phyloP scores from a whole-genome alignment of 1,140 invertebrate species.

The Dufourea novaeangliae region DNA sequence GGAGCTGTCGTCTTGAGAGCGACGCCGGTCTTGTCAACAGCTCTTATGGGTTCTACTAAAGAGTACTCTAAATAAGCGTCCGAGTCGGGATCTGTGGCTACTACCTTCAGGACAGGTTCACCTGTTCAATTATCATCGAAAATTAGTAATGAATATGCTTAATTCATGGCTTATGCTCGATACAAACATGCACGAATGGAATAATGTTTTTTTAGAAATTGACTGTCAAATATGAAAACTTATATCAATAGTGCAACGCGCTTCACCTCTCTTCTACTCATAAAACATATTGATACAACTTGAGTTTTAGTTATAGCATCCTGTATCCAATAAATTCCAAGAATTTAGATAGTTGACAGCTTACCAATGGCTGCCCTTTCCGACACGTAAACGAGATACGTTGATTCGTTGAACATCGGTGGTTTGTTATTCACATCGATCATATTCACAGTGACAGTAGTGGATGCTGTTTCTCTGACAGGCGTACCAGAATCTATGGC shows the following conservation, averaged over 20 bases:
- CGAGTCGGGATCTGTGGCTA: constrained; percentile 87
- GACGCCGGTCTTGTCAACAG: constrained; percentile 89
- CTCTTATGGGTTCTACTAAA: constrained; percentile 86
- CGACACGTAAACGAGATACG: constrained; percentile 87
- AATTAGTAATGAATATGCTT: not conserved
- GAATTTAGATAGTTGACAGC: not conserved
- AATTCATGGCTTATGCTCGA: too few relatives aligned
- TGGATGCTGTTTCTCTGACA: constrained; percentile 88
- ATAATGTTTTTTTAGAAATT: too few relatives aligned
- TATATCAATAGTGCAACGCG: too few relatives aligned
- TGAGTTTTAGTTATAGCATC: too few relatives aligned
- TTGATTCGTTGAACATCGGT: constrained; percentile 87
- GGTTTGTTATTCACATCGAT: constrained; percentile 92
- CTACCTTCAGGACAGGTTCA: constrained; percentile 84
- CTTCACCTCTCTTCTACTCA: too few relatives aligned
- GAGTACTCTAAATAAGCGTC: constrained; percentile 87
- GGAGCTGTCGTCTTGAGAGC: constrained; percentile 83
- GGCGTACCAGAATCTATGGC: constrained; percentile 88
- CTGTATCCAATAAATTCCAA: not conserved
- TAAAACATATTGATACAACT: too few relatives aligned
- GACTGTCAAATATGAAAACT: too few relatives aligned
- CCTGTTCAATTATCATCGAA: constrained; percentile 59
- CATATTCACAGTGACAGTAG: constrained; percentile 88
- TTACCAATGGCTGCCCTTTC: constrained; percentile 85
- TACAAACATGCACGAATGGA: too few relatives aligned